Conservation (phyloP, 2,888 invertebrate genomes). For the Rhodophaea formosa region DNA sequence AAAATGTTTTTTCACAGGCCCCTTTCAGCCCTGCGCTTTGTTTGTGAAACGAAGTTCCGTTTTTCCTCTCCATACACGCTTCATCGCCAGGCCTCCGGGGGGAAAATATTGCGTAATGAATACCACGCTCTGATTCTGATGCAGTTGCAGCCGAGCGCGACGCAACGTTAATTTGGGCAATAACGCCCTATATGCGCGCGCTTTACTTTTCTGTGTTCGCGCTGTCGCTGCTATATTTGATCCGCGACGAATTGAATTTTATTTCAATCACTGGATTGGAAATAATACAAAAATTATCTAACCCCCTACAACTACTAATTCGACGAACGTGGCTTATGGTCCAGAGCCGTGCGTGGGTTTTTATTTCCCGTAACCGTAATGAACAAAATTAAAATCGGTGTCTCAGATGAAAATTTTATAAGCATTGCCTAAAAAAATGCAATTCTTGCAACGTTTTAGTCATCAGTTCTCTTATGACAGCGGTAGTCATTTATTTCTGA, state of each 20-base stretch:
- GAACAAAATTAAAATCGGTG: too few relatives aligned
- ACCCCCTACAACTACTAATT: too few relatives aligned
- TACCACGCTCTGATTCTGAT: slow-evolving; percentile 51
- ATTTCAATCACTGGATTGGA: too few relatives aligned
- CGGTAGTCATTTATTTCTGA: too few relatives aligned
- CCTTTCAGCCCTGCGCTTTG: slow-evolving; percentile 72
- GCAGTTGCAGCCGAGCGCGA: slow-evolving; percentile 39
- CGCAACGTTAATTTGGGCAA: slow-evolving; percentile 48
- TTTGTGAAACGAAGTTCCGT: slow-evolving; percentile 77
- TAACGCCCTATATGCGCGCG: slow-evolving; percentile 28
- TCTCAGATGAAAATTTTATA: too few relatives aligned
- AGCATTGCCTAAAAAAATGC: too few relatives aligned
- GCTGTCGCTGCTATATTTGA: slow-evolving; percentile 14
- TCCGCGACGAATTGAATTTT: neutral
- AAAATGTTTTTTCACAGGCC: slow-evolving; percentile 75
- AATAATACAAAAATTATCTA: too few relatives aligned
- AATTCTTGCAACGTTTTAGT: too few relatives aligned
- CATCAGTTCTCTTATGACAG: too few relatives aligned
- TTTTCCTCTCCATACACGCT: slow-evolving; percentile 67
- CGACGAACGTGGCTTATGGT: too few relatives aligned
- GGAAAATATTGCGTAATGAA: slow-evolving; percentile 69
- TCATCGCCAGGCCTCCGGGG: slow-evolving; percentile 63
- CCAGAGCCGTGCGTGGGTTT: too few relatives aligned
- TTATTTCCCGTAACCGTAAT: too few relatives aligned
- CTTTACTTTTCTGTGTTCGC: slow-evolving; percentile 15